Conservation (phyloP, 2,797 vertebrate species). For the Borostomias antarcticus region DNA sequence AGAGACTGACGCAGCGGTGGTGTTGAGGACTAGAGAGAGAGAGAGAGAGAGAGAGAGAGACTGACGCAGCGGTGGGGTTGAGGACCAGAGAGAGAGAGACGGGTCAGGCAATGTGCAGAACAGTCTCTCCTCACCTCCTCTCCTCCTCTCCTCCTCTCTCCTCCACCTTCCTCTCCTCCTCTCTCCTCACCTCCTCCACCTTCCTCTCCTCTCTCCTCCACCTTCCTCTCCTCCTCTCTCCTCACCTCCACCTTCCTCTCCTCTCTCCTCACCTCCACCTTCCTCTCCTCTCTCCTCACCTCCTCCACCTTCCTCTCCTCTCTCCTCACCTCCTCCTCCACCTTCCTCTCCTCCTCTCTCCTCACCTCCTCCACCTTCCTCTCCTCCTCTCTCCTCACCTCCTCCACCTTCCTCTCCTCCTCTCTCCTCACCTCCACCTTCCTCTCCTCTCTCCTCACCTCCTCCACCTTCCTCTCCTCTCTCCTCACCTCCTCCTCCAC, state of each 20-base stretch:
- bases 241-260: slow-evolving; percentile 18
- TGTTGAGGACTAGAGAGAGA: neutral
- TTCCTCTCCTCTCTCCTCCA: neutral
- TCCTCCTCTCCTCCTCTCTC: no score
- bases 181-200: neutral
- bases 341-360: neutral
- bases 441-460: slow-evolving; percentile 18
- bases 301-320: neutral
- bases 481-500: no score
- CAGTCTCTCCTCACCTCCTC: neutral
- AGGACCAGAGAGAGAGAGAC: neutral
- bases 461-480: neutral
- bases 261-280: neutral
- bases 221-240: neutral
- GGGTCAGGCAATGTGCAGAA: slow-evolving; percentile 6
- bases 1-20: no score
- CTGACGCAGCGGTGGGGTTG: no score
- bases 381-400: slow-evolving; percentile 13
- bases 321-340: no score
- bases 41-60: no score
- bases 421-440: slow-evolving; percentile 10
- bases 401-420: neutral
- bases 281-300: slow-evolving; percentile 1
- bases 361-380: slow-evolving; percentile 7
- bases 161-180: neutral